Conservation (phyloP, 2,797 vertebrate species). For the Sciurus carolinensis region DNA sequence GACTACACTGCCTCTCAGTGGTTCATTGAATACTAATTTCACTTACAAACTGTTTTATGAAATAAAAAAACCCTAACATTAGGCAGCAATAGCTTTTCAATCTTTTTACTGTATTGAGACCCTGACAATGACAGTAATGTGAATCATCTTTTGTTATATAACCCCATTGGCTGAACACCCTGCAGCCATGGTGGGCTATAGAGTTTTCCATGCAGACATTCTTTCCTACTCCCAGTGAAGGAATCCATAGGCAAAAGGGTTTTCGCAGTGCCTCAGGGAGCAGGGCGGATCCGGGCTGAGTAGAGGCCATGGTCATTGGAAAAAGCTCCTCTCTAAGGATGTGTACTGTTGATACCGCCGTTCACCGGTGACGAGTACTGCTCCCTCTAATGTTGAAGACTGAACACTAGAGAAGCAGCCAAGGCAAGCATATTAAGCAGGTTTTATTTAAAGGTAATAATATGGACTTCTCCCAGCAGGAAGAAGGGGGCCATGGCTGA, state of each 20-base stretch:
- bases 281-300: neutral
- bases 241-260: neutral
- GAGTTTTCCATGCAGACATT: neutral
- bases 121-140: neutral
- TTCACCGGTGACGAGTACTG: too few species aligned
- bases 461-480: too few species aligned
- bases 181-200: neutral
- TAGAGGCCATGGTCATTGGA: neutral
- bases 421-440: too few species aligned
- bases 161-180: neutral
- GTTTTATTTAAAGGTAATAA: too few species aligned
- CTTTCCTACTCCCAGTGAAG: neutral
- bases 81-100: neutral
- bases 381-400: too few species aligned
- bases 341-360: neutral
- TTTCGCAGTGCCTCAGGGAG: neutral
- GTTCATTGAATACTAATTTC: conserved; percentile 49
- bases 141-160: neutral
- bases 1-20: conserved; percentile 49
- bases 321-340: neutral
- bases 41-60: neutral
- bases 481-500: too few species aligned
- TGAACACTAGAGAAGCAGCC: too few species aligned
- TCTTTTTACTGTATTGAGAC: neutral
- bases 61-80: neutral